These are phyloP conservation scores for Galeopterus variegatus DNA, from an alignment of 2,113 vertebrate species.

Conservation along the genomic window DNA sequence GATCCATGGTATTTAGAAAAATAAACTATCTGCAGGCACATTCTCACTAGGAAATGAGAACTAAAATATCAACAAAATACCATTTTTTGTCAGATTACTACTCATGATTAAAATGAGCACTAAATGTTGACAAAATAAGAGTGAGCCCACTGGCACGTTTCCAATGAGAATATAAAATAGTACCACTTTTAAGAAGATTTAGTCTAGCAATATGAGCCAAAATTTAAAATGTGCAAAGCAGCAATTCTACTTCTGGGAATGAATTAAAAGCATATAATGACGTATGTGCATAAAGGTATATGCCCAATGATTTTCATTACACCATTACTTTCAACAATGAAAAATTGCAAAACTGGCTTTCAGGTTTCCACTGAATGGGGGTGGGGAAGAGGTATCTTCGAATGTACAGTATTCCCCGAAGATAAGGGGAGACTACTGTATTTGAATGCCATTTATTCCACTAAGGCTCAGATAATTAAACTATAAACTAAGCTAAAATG, in stretches of 20 bases:
- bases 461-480: neutral
- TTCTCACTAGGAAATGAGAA: neutral
- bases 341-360: neutral
- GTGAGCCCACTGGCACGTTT: neutral
- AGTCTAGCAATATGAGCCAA: neutral
- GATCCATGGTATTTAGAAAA: neutral
- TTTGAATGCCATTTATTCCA: neutral
- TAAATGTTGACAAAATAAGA: neutral
- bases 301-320: neutral
- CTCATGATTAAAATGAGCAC: neutral
- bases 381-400: no score
- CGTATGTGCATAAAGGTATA: neutral
- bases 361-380: no score
- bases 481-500: neutral
- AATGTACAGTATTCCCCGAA: no score
- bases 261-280: neutral
- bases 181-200: slow-evolving; percentile 8
- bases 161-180: neutral
- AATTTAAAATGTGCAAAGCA: neutral
- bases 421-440: no score
- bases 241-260: neutral
- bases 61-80: neutral
- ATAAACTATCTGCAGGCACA: neutral
- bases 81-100: neutral
- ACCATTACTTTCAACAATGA: neutral